Base-by-base conservation (phyloP, 2,888 invertebrate genomes). In the Drosophila borealis region DNA sequence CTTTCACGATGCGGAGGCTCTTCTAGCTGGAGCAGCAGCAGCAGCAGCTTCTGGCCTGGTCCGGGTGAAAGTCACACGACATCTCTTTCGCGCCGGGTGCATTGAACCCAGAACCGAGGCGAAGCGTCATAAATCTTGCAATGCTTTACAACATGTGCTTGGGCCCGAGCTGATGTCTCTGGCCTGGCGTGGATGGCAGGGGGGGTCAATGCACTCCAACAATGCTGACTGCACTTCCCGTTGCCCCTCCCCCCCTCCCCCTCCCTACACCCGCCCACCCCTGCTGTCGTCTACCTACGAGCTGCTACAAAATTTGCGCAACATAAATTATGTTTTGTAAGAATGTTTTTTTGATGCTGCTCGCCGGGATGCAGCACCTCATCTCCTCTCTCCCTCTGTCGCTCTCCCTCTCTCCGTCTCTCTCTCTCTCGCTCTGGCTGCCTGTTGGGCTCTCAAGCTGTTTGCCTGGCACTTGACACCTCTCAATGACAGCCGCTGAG, bases 291-390 rank as follows among this genome's bases (percentile, higher is more conserved):
- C 36, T 39, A 37, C 48, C 57, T 46, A 33, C 8, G 34, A n/a
- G 21, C 53, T 72, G 19, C 59, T 50, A 57, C 80, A 69, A 84
- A 83, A 87, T 89, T 89, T 84, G 83, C 78, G 81, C 81, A 89
- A 83, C 83, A 84, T 84, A 89, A 84, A 89, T 84, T 84, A 89
- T 87, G 89, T 84, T 82, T 86, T 88, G 81, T 81, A 83, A 83
- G 89, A 84, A 80, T 87, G 69, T 78, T 74, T 78, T 79, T 81
- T 75, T 57, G 74, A 55, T 62, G 71, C 72, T 64, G 56, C 49
- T 42, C 54, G 17, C 53, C 55, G 42, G 61, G 50, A 36, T 60
- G 55, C 56, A 66, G 14, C 50, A 42, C 71, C 13, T 14, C 46
- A 2, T 17, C 11, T 17, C 46, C n/a, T 42, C 51, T 11, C 37